Percentiles rank a stretch among this genome's conserved stretches.
Conservation (phyloP, 2,113 vertebrate species). For the Ptilonorhynchus violaceus region DNA sequence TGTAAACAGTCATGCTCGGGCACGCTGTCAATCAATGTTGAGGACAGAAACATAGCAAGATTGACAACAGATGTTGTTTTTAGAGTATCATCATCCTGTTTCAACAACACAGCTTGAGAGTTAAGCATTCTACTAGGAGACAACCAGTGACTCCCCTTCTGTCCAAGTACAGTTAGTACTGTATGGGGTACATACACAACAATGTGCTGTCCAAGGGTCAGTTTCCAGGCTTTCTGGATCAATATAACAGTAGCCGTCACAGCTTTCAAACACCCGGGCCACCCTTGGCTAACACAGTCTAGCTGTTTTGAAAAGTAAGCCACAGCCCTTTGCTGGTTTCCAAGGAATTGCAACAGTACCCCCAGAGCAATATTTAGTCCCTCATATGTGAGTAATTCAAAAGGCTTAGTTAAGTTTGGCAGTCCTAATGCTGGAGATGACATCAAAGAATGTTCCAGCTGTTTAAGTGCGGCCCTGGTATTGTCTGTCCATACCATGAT, state of each 20-base stretch:
- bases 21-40: neutral
- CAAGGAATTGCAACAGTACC: too few relatives aligned
- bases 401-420: neutral
- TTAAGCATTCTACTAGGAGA: neutral
- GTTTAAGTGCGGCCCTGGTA: too few relatives aligned
- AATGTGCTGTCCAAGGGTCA: neutral
- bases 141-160: neutral
- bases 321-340: too few relatives aligned
- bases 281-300: too few relatives aligned
- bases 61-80: neutral
- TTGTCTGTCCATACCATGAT: too few relatives aligned
- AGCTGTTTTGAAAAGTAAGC: too few relatives aligned
- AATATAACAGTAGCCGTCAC: neutral
- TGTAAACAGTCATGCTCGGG: neutral
- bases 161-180: neutral
- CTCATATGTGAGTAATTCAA: neutral
- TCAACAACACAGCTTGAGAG: neutral
- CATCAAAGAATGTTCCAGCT: too few relatives aligned
- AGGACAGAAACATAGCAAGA: neutral
- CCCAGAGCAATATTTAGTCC: too few relatives aligned
- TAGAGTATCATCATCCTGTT: neutral
- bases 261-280: too few relatives aligned
- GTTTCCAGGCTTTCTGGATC: neutral
- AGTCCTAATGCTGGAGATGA: neutral
- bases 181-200: too few relatives aligned